Percentiles rank a stretch among this genome's conserved stretches.
phyloP scores from a whole-genome alignment of 2,113 vertebrate genomes.

The Ancistrus triradiatus region DNA sequence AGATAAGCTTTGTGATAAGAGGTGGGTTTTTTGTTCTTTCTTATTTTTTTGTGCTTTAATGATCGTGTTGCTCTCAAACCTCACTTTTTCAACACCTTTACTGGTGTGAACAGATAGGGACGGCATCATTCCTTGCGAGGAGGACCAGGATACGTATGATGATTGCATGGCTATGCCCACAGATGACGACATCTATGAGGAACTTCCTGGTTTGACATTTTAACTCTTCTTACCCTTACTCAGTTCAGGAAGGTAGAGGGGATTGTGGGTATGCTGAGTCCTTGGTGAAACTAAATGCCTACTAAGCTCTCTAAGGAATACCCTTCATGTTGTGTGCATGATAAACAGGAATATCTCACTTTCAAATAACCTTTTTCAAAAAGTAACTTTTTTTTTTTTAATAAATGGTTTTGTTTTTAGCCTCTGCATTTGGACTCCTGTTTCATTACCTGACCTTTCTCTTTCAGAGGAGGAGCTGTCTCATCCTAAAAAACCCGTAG shows the following conservation, averaged over 20 bases:
- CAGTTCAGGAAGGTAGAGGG: too few species aligned
- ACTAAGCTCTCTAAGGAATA: too few species aligned
- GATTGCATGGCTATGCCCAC: constrained; percentile 33
- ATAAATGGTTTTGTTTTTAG: background rate
- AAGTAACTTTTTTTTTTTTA: too few species aligned
- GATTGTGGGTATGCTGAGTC: too few species aligned
- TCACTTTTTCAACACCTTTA: background rate
- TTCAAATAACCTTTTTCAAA: too few species aligned
- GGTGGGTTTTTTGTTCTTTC: constrained; percentile 62
- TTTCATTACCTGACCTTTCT: background rate
- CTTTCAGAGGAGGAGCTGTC: constrained; percentile 37
- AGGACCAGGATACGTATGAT: constrained; percentile 41
- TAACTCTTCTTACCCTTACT: too few species aligned
- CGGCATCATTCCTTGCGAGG: constrained; percentile 48
- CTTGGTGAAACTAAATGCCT: too few species aligned
- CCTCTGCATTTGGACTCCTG: background rate
- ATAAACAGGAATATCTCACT: too few species aligned
- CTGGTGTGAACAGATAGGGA: constrained; percentile 58
- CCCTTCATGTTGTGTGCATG: too few species aligned
- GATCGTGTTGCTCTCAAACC: too few species aligned
- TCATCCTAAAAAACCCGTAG: constrained; percentile 21
- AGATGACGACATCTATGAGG: constrained; percentile 48
- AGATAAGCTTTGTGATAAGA: constrained; percentile 85
- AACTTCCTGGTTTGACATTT: constrained; percentile 41
- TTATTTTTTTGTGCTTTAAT: background rate